Conservation (phyloP, 2,888 invertebrate species). For the Brachycybe producta region DNA sequence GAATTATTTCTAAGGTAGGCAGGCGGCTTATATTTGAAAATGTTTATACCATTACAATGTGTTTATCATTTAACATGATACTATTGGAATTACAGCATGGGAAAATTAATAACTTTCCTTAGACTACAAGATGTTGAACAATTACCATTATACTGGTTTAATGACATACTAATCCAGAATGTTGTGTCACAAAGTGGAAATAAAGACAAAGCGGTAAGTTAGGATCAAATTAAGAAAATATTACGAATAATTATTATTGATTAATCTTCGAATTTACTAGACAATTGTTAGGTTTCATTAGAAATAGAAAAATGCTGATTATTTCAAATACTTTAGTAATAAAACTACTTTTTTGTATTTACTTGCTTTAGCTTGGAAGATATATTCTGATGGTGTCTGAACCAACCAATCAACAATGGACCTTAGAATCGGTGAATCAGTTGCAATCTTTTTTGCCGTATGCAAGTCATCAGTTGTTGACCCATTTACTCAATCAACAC, state of each 20-base stretch:
- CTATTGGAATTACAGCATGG: not conserved
- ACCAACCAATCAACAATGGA: not conserved
- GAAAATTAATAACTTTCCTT: not conserved
- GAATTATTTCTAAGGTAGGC: not conserved
- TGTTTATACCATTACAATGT: not conserved
- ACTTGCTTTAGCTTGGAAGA: conserved; percentile 2
- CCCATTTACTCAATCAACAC: not conserved
- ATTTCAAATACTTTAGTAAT: no score
- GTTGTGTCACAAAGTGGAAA: no score
- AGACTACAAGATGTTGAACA: not conserved
- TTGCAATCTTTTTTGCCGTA: not conserved
- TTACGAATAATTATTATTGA: no score
- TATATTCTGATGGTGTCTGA: not conserved
- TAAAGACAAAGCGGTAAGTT: no score
- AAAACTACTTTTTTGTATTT: not conserved
- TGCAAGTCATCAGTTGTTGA: conserved; percentile 1
- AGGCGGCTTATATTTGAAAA: not conserved
- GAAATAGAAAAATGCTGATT: no score
- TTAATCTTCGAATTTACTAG: no score
- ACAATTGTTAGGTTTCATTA: no score
- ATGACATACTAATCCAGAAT: no score
- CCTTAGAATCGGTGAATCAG: not conserved
- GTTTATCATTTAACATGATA: not conserved
- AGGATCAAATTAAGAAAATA: no score
- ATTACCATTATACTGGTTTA: not conserved